Conservation (phyloP, 2,797 vertebrate species). For the Lindbergichthys nudifrons region DNA sequence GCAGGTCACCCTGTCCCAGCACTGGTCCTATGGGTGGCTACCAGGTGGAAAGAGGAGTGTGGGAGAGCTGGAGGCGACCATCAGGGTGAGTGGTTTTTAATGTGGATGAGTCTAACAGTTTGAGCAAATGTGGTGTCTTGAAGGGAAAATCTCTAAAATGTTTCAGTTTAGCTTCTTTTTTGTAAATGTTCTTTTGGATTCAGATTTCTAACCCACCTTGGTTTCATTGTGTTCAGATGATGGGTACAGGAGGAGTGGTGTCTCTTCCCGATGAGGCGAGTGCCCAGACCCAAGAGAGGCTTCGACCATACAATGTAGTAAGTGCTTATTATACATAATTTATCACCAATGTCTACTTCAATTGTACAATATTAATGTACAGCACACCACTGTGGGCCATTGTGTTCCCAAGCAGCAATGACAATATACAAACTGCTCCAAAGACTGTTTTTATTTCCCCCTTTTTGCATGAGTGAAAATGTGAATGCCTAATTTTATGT, state of each 20-base stretch:
- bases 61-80: constrained; percentile 83
- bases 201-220: constrained; percentile 19
- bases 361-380: constrained; percentile 83
- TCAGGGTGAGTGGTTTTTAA: constrained; percentile 75
- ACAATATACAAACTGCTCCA: constrained; percentile 77
- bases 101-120: constrained; percentile 18
- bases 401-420: constrained; percentile 70
- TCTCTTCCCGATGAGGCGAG: constrained; percentile 79
- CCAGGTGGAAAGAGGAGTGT: constrained; percentile 86
- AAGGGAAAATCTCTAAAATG: constrained; percentile 16
- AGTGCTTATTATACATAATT: constrained; percentile 82
- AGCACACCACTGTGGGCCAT: constrained; percentile 56
- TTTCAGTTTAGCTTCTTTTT: background rate
- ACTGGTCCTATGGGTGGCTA: constrained; percentile 88
- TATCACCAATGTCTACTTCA: constrained; percentile 79
- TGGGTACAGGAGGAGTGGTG: constrained; percentile 80
- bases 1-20: constrained; percentile 82
- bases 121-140: constrained; percentile 40
- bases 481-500: constrained; percentile 58
- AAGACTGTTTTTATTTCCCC: constrained; percentile 64
- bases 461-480: constrained; percentile 63
- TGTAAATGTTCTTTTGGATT: constrained; percentile 24
- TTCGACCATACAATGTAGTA: constrained; percentile 80
- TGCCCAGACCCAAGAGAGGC: constrained; percentile 79
- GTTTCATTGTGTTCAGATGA: constrained; percentile 77